Base-by-base conservation (phyloP, 1,140 invertebrate genomes). In the Heliothis subflexa region DNA sequence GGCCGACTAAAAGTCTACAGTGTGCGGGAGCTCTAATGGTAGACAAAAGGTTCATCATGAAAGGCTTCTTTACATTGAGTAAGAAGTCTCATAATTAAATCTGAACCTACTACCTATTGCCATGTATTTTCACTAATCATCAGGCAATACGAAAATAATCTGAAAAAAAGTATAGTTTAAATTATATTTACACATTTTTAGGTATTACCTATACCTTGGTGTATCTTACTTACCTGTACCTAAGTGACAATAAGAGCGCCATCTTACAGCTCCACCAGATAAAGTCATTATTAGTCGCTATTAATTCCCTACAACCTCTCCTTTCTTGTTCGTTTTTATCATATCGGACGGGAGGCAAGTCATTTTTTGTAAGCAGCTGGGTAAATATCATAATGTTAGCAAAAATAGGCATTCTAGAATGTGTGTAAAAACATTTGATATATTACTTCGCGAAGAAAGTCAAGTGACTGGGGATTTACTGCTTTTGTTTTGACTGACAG, bases 231-330 rank as follows among this genome's bases (percentile, higher is more conserved):
- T n/a, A 54, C 52, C 14, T 54, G 52, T 12, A 28, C 2, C 7
- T 14, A 2, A 25, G 18, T 70, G 18, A 52, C 47, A 70, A 52
- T 3, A 47, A 70, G 52, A 52, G 66, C 47, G 66, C 14, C 78
- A 80, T 78, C 64, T 74, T 81, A 81, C 68, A 11, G 25, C 21
- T 40, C 57, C 61, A 5, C 72, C 55, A 73, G 61, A 66, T 55
- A 57, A 71, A 54, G 50, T 64, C 75, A 73, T 81, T 78, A 81
- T 81, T 81, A 81, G 79, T 57, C 49, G 59, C 75, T 78, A 81
- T 81, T 81, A 81, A 77, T 78, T 74, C 21, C 33, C 28, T 59
- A 57, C 79, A 64, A 75, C 45, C 64, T 61, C 54, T 59, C 55
- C 45, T 71, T 61, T 68, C 28, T 54, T 40, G 62, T 49, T 62